A percentile compares a stretch with the other conserved stretches of the same genome.
Evolutionary conservation across 2,113 vertebrate species (phyloP).

Genomic region (Dromas ardeola): DNA sequence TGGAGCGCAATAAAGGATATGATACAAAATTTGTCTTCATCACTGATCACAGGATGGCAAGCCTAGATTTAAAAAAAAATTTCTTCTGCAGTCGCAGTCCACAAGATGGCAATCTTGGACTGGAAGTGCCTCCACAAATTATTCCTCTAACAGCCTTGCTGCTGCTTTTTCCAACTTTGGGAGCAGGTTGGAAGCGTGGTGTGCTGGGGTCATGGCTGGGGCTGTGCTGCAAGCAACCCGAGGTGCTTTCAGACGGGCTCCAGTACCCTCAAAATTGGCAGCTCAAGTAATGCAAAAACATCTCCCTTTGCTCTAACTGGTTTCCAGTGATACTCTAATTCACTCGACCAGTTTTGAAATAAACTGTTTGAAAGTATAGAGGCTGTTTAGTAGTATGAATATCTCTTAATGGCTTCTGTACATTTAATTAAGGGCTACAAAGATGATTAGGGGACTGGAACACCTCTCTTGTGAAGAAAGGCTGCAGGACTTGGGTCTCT

Average conservation of each 20-base stretch:
- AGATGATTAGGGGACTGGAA: too few species aligned
- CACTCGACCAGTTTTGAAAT: neutral
- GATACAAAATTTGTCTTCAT: neutral
- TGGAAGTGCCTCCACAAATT: neutral
- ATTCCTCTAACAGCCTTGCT: neutral
- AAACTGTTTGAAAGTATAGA: neutral
- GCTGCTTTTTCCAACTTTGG: neutral
- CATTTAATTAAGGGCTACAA: neutral
- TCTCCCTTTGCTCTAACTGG: neutral
- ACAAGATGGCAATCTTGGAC: slow-evolving; percentile 73
- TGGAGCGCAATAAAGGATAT: neutral
- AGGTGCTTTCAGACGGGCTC: neutral
- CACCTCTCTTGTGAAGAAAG: too few species aligned
- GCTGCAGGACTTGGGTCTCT: too few species aligned
- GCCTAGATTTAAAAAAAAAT: neutral
- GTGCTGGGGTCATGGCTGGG: neutral
- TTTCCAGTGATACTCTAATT: neutral
- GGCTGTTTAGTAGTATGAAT: neutral
- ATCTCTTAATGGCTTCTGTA: neutral
- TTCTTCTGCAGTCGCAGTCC: neutral
- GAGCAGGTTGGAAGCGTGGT: neutral
- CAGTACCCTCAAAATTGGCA: neutral
- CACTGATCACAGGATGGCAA: neutral
- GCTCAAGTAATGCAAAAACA: neutral
- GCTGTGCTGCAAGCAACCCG: rapidly evolving